phyloP scores from a whole-genome alignment of 2,888 invertebrate species.

The Platypus cylindrus region DNA sequence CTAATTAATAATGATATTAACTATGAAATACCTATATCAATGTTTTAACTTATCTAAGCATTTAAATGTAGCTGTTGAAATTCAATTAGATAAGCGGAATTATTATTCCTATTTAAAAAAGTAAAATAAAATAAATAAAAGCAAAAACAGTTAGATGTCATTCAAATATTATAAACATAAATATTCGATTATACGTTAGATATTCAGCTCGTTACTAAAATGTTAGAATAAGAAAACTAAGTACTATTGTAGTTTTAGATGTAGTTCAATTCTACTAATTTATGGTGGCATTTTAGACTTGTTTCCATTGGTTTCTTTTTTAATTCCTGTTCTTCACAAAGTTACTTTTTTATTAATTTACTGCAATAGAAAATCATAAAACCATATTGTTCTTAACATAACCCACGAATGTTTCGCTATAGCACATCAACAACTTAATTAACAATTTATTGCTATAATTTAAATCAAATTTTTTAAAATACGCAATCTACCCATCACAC shows the following conservation, averaged over 20 bases:
- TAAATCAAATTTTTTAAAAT: no score
- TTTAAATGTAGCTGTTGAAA: conserved; percentile 22
- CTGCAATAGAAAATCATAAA: conserved; percentile 3
- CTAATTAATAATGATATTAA: conserved; percentile 18
- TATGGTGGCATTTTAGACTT: conserved; percentile 29
- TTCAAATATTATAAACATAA: conserved; percentile 12
- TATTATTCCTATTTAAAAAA: no score
- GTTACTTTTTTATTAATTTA: background rate
- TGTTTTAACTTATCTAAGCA: conserved; percentile 23
- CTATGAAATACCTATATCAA: conserved; percentile 22
- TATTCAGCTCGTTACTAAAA: conserved; percentile 21
- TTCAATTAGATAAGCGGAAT: no score
- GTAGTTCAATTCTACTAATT: conserved; percentile 24
- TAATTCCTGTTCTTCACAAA: conserved; percentile 4
- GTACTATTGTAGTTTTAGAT: conserved; percentile 27
- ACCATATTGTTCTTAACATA: no score
- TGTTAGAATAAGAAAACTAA: conserved; percentile 22
- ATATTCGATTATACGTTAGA: conserved; percentile 23
- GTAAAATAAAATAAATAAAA: no score
- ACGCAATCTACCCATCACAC: no score
- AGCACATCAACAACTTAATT: no score
- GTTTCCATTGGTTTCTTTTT: conserved; percentile 6
- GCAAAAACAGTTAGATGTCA: conserved; percentile 10
- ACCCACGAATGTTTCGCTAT: no score
- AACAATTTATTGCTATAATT: no score